A percentile compares a stretch with the other conserved stretches of the same genome.
Evolutionary conservation across 2,888 invertebrate genomes (phyloP).

Genomic region (Teinopalpus imperialis): DNA sequence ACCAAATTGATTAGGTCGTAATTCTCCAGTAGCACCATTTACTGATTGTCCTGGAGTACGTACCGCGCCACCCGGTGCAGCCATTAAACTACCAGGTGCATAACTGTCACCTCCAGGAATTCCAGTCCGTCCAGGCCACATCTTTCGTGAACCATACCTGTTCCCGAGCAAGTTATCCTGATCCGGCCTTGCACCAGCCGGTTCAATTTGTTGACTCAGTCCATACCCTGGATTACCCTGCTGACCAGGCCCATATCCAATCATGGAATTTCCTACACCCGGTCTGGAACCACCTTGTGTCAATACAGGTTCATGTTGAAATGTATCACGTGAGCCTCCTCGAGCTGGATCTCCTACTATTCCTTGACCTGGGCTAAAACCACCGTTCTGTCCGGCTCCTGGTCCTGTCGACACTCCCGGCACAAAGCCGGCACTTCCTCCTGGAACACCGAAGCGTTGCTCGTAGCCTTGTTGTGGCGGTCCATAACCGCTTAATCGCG

Average conservation of each 20-base stretch:
- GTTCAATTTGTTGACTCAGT: constrained; percentile 12
- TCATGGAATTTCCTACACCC: background rate
- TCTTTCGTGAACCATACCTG: constrained; percentile 14
- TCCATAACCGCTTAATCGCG: constrained; percentile 14
- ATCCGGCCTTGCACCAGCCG: background rate
- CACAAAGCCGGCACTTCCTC: constrained; percentile 5
- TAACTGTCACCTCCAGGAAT: constrained; percentile 7
- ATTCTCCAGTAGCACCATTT: background rate
- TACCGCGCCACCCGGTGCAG: background rate
- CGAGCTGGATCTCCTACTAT: constrained; percentile 28
- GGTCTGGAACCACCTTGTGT: constrained; percentile 2
- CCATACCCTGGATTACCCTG: constrained; percentile 26
- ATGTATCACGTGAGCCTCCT: constrained; percentile 2
- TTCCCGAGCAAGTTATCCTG: background rate
- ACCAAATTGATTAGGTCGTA: constrained; percentile 4
- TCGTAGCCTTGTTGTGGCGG: background rate
- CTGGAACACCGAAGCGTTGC: constrained; percentile 1
- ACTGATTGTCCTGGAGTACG: background rate
- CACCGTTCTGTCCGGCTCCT: background rate
- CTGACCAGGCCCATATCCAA: constrained; percentile 11
- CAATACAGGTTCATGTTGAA: background rate
- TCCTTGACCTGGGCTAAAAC: constrained; percentile 23
- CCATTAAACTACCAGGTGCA: constrained; percentile 12
- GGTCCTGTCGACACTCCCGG: constrained; percentile 8
- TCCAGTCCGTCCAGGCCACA: constrained; percentile 19